Conservation (phyloP, 2,888 invertebrate genomes). For the Dasysyrphus tricinctus region DNA sequence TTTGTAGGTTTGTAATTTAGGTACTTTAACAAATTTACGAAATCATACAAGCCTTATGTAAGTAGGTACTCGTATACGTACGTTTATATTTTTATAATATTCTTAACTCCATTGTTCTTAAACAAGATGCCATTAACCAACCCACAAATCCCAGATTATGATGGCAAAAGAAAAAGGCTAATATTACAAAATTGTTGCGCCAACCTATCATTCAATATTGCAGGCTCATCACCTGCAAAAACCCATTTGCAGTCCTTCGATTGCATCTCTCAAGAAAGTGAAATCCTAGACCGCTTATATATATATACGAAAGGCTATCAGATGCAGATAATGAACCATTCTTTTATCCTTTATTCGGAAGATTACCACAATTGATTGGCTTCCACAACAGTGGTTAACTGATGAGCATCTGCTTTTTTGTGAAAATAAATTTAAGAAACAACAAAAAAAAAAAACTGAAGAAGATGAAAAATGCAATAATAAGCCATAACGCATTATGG, state of each 20-base stretch:
- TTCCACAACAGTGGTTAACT: constrained; percentile 65
- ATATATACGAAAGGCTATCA: constrained; percentile 35
- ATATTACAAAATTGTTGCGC: constrained; percentile 68
- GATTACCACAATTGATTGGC: constrained; percentile 70
- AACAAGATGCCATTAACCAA: constrained; percentile 61
- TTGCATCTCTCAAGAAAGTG: constrained; percentile 56
- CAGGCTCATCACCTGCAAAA: constrained; percentile 63
- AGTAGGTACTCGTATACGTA: no score
- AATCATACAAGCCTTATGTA: not conserved
- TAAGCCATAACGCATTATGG: constrained; percentile 55
- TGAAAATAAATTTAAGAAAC: constrained; percentile 22
- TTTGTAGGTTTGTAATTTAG: not conserved
- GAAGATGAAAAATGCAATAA: constrained; percentile 26
- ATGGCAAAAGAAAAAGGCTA: constrained; percentile 53
- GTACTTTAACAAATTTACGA: not conserved
- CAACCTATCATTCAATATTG: constrained; percentile 54
- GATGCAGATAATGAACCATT: constrained; percentile 64
- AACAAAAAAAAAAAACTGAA: constrained; percentile 24
- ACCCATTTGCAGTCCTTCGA: constrained; percentile 38
- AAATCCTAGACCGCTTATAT: constrained; percentile 53
- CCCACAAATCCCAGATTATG: constrained; percentile 69
- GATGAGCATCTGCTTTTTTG: constrained; percentile 68
- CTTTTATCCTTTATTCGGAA: constrained; percentile 63
- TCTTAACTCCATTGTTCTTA: constrained; percentile 35
- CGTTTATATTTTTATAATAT: not conserved